phyloP scores from a whole-genome alignment of 2,797 vertebrate genomes.

The Arrhamphus sclerolepis region DNA sequence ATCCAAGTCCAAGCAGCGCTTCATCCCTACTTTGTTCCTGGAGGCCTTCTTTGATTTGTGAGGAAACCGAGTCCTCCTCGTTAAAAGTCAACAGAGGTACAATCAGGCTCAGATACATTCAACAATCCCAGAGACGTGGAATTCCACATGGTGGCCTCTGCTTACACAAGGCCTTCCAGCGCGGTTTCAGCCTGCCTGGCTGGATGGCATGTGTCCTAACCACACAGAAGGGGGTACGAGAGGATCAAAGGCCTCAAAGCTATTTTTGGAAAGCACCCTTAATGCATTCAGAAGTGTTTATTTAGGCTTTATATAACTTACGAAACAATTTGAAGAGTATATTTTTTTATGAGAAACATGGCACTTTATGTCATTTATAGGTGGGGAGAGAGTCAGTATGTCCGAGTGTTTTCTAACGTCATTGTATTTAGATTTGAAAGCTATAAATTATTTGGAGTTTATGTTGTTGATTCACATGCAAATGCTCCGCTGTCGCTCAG shows the following conservation, averaged over 20 bases:
- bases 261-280: conserved; percentile 77
- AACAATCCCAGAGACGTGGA: conserved; percentile 75
- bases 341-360: conserved; percentile 84
- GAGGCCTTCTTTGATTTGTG: conserved; percentile 54
- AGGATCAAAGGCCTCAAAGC: conserved; percentile 71
- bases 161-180: conserved; percentile 77
- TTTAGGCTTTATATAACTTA: conserved; percentile 77
- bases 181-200: conserved; percentile 74
- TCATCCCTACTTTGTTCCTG: conserved; percentile 57
- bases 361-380: conserved; percentile 85
- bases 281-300: conserved; percentile 79
- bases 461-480: conserved; percentile 62
- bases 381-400: conserved; percentile 70
- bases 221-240: conserved; percentile 70
- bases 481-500: conserved; percentile 40
- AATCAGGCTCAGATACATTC: conserved; percentile 66
- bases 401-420: conserved; percentile 71
- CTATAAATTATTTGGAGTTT: conserved; percentile 71
- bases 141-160: conserved; percentile 77
- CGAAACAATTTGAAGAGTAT: conserved; percentile 81
- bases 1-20: conserved; percentile 17
- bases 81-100: conserved; percentile 64
- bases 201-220: conserved; percentile 76
- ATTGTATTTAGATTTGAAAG: conserved; percentile 66
- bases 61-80: conserved; percentile 54